Conservation (phyloP, 2,888 invertebrate species). For the Tinea semifulvella region DNA sequence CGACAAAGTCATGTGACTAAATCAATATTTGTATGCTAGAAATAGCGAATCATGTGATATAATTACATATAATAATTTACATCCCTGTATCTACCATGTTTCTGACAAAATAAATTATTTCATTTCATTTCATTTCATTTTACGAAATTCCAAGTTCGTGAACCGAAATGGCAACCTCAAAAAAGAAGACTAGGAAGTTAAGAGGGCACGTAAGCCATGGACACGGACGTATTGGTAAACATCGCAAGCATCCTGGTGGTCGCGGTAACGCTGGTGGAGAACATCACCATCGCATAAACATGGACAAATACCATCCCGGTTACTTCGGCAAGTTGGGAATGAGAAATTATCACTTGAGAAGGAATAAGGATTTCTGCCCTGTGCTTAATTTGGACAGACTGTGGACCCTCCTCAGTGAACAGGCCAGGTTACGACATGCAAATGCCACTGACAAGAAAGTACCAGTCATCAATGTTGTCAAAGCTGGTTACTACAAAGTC, state of each 20-base stretch:
- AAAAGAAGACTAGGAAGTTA: conserved; percentile 99
- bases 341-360: conserved; percentile 95
- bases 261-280: conserved; percentile 99
- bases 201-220: conserved; percentile 99
- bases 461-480: conserved; percentile 96
- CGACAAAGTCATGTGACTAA: no score
- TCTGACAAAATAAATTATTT: no score
- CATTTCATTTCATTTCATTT: no score
- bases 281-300: conserved; percentile 99
- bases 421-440: conserved; percentile 85
- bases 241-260: conserved; percentile 99
- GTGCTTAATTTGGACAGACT: conserved; percentile 95
- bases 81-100: no score
- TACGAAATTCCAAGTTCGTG: no score
- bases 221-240: conserved; percentile 97
- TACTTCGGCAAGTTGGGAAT: conserved; percentile 99
- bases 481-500: conserved; percentile 97
- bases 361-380: conserved; percentile 92
- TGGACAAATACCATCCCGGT: conserved; percentile 99
- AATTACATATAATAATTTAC: no score
- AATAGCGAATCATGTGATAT: no score
- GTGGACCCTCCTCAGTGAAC: conserved; percentile 96
- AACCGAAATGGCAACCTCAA: conserved; percentile 94
- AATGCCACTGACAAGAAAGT: conserved; percentile 86
- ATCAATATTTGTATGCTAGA: no score